A percentile compares a stretch with the other conserved stretches of the same genome.
These are phyloP conservation scores for Hemicentrotus pulcherrimus DNA, from an alignment of 35 echinoderm and acorn worm species.

Conservation along the genomic window DNA sequence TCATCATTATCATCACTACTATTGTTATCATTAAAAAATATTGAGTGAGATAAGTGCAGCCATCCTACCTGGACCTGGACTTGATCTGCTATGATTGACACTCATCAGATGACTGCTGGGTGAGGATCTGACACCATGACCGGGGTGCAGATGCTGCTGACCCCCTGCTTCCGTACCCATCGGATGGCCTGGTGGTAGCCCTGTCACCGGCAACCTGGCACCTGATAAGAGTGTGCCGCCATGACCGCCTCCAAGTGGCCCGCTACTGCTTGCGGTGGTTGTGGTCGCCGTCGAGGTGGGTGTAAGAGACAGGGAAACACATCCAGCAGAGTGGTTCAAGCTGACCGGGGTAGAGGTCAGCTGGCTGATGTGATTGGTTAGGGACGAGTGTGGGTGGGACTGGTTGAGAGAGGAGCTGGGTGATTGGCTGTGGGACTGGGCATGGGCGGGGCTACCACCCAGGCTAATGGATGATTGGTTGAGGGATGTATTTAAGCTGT, in stretches of 20 bases:
- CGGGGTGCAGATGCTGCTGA: slow-evolving; percentile 37
- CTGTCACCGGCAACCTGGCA: neutral
- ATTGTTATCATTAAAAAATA: neutral
- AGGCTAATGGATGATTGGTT: slow-evolving; percentile 29
- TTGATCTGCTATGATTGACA: slow-evolving; percentile 45
- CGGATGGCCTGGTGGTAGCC: neutral
- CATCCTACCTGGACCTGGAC: neutral
- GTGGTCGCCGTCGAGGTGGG: neutral
- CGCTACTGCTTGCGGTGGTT: neutral
- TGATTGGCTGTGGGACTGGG: slow-evolving; percentile 40
- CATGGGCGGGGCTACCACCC: neutral
- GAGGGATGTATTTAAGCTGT: slow-evolving; percentile 48
- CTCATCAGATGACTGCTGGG: slow-evolving; percentile 36
- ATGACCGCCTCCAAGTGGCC: neutral
- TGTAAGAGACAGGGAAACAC: neutral
- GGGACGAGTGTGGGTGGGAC: neutral
- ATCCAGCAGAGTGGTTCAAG: slow-evolving; percentile 30
- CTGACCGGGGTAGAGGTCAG: slow-evolving; percentile 15
- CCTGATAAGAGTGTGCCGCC: neutral
- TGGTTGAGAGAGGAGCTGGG: slow-evolving; percentile 69
- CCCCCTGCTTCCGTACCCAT: neutral
- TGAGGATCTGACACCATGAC: slow-evolving; percentile 27
- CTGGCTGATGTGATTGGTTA: slow-evolving; percentile 44
- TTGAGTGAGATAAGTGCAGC: neutral
- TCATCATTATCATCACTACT: too few species aligned